These are phyloP conservation scores for Oxyura jamaicensis DNA, from an alignment of 2,113 vertebrate species.

Conservation along the genomic window DNA sequence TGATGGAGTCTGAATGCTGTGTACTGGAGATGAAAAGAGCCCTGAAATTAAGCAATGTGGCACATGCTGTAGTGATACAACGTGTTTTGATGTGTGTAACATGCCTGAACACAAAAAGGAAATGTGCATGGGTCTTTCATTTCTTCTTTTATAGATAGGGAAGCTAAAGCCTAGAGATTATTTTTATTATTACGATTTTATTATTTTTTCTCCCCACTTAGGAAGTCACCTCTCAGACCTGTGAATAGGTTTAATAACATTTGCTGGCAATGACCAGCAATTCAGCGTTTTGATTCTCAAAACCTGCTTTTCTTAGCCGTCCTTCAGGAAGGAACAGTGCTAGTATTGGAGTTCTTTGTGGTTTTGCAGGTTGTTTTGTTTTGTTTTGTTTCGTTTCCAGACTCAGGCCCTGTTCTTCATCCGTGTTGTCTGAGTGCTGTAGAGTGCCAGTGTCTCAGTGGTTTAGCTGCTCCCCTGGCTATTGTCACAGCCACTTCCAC, in stretches of 20 bases:
- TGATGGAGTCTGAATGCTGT: background rate
- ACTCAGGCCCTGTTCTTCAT: background rate
- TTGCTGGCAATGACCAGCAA: background rate
- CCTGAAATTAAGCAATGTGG: background rate
- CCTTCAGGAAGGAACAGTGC: background rate
- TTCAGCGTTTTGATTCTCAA: background rate
- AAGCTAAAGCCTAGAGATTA: background rate
- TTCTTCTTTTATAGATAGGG: background rate
- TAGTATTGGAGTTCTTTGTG: background rate
- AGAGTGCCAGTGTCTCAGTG: background rate
- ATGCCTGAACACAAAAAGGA: background rate
- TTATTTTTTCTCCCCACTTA: background rate
- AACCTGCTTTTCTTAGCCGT: background rate
- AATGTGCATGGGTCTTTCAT: background rate
- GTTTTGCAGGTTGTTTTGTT: background rate
- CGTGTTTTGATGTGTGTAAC: background rate
- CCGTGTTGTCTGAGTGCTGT: background rate
- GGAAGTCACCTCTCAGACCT: background rate
- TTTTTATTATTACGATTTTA: background rate
- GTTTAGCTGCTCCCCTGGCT: background rate
- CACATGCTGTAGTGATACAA: background rate
- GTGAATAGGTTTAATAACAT: background rate
- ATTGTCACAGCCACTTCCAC: constrained; percentile 28
- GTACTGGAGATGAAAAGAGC: background rate
- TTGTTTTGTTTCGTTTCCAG: background rate